Evolutionary conservation across 2,888 invertebrate genomes (phyloP).

Genomic region (Apoda limacodes): DNA sequence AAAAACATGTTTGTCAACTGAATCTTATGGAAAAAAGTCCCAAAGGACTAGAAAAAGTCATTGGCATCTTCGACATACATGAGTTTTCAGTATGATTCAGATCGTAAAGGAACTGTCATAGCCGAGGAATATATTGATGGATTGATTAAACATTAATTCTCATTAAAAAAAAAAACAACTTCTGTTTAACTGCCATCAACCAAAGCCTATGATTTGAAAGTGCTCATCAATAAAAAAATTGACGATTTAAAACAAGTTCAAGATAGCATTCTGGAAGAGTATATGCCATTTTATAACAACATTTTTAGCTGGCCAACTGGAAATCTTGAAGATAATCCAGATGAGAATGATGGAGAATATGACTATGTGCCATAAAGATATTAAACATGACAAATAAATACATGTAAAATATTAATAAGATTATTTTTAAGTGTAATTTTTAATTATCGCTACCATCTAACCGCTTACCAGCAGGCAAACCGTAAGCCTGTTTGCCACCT

Average conservation of each 20-base stretch:
- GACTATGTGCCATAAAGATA: constrained; percentile 14
- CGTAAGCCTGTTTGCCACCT: too few relatives aligned
- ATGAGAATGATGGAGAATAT: constrained; percentile 14
- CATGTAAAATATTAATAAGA: constrained; percentile 11
- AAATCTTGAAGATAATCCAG: constrained; percentile 15
- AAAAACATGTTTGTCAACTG: constrained; percentile 13
- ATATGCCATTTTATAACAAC: constrained; percentile 15
- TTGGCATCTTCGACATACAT: constrained; percentile 13
- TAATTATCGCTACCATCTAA: too few relatives aligned
- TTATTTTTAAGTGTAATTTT: constrained; percentile 14
- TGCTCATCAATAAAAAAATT: constrained; percentile 15
- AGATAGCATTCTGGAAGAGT: constrained; percentile 14
- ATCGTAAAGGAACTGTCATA: constrained; percentile 10
- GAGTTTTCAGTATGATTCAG: constrained; percentile 15
- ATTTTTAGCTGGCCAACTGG: constrained; percentile 16
- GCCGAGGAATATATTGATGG: constrained; percentile 12
- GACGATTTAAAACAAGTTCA: constrained; percentile 14
- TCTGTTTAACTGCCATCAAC: constrained; percentile 14
- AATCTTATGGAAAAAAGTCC: constrained; percentile 14
- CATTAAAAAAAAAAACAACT: constrained; percentile 12
- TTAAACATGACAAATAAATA: constrained; percentile 14
- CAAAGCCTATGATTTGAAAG: constrained; percentile 13
- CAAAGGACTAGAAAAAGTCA: constrained; percentile 13
- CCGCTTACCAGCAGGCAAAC: too few relatives aligned
- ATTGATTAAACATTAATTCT: constrained; percentile 12